These are phyloP conservation scores for Neogobius melanostomus DNA, from an alignment of 2,113 vertebrate genomes.

Conservation along the genomic window DNA sequence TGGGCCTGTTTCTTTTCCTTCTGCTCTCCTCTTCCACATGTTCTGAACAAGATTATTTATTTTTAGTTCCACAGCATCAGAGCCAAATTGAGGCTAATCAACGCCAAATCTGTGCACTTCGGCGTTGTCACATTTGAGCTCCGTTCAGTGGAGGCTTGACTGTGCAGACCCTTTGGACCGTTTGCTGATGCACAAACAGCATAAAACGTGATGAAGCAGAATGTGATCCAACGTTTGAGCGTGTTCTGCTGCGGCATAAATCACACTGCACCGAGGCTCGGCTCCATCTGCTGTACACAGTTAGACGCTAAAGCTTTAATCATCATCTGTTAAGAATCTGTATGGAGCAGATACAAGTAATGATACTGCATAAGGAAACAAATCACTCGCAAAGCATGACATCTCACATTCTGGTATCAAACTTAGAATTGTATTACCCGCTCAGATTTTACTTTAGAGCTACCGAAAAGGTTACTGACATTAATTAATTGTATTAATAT, in stretches of 20 bases:
- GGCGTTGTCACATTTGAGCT: neutral
- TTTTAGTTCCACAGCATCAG: too few relatives aligned
- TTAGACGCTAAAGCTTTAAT: constrained; percentile 21
- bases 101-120: neutral
- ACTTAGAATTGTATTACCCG: too few relatives aligned
- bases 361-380: too few relatives aligned
- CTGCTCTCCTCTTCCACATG: too few relatives aligned
- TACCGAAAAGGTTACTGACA: too few relatives aligned
- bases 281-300: constrained; percentile 50
- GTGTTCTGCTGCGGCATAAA: constrained; percentile 28
- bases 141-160: constrained; percentile 2
- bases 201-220: constrained; percentile 43
- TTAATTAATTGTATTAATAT: too few relatives aligned
- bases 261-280: constrained; percentile 27
- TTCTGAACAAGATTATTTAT: too few relatives aligned
- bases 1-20: too few relatives aligned
- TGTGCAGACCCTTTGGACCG: constrained; percentile 7
- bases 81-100: neutral
- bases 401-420: too few relatives aligned
- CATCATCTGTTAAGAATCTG: neutral
- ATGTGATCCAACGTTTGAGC: constrained; percentile 42
- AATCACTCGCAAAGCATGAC: too few relatives aligned
- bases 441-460: too few relatives aligned
- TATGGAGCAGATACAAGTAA: neutral
- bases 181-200: constrained; percentile 17